Percentiles rank a stretch among this genome's conserved stretches.
These are phyloP conservation scores for Penaeus japonicus DNA, from an alignment of 1,140 invertebrate genomes.

Conservation along the genomic window DNA sequence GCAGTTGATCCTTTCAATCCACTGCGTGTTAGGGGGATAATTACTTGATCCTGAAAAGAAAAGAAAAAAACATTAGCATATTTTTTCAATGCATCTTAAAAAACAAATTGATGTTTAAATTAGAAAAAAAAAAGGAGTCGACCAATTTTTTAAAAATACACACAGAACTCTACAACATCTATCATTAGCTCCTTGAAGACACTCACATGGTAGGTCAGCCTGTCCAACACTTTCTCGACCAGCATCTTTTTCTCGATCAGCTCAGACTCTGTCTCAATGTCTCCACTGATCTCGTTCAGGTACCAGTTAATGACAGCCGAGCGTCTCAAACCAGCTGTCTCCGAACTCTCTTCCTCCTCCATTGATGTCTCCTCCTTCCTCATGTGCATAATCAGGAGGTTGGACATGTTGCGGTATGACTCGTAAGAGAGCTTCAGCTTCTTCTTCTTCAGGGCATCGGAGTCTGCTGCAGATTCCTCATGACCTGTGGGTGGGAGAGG, in stretches of 20 bases:
- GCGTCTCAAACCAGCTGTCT: constrained; percentile 69
- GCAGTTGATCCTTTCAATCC: constrained; percentile 69
- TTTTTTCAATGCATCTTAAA: too few relatives aligned
- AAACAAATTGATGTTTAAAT: too few relatives aligned
- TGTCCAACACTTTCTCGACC: constrained; percentile 95
- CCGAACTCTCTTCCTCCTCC: constrained; percentile 61
- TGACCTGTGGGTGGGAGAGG: neutral
- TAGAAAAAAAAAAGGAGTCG: too few relatives aligned
- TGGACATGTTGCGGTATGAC: constrained; percentile 91
- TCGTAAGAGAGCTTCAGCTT: constrained; percentile 92
- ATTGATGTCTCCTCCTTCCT: constrained; percentile 80
- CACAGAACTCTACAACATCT: too few relatives aligned
- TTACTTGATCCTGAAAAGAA: constrained; percentile 79
- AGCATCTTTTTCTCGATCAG: constrained; percentile 86
- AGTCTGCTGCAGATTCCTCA: neutral
- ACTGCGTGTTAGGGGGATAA: constrained; percentile 83
- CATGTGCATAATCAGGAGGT: constrained; percentile 90
- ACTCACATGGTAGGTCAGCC: constrained; percentile 80
- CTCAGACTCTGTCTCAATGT: constrained; percentile 91
- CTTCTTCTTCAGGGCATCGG: constrained; percentile 70
- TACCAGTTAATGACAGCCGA: constrained; percentile 95
- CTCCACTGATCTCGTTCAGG: constrained; percentile 84
- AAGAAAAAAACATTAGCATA: constrained; percentile 62
- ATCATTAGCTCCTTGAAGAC: too few relatives aligned
- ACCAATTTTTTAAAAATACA: too few relatives aligned